phyloP scores from a whole-genome alignment of 1,140 invertebrate genomes.

The Charaxes varanes region DNA sequence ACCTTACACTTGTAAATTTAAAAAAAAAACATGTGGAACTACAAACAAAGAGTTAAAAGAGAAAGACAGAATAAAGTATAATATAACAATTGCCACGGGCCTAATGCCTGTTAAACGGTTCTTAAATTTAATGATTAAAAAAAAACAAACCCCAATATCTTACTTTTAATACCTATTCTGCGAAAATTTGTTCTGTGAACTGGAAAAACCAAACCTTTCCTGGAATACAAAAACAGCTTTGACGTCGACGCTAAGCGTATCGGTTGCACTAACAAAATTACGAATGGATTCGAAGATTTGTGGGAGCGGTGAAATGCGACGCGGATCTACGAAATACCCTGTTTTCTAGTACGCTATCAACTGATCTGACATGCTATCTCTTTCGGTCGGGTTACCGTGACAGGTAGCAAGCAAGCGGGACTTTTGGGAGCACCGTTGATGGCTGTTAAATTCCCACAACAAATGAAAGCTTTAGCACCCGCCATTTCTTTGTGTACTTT shows the following conservation, averaged over 20 bases:
- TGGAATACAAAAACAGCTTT: slow-evolving; percentile 1
- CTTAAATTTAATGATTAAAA: too few relatives aligned
- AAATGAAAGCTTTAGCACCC: slow-evolving; percentile 24
- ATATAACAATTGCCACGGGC: too few relatives aligned
- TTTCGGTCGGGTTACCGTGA: slow-evolving; percentile 31
- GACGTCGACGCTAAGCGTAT: slow-evolving; percentile 17
- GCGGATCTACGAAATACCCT: slow-evolving; percentile 21
- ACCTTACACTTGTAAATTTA: too few relatives aligned
- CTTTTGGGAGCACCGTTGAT: slow-evolving; percentile 28
- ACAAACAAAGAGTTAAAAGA: too few relatives aligned
- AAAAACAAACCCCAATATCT: too few relatives aligned
- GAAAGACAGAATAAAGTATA: too few relatives aligned
- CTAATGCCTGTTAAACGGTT: too few relatives aligned
- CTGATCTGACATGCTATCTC: slow-evolving; percentile 29
- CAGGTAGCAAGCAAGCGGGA: slow-evolving; percentile 42
- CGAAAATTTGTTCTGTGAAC: too few relatives aligned
- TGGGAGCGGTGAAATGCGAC: slow-evolving; percentile 17
- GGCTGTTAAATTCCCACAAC: slow-evolving; percentile 28
- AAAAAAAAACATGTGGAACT: too few relatives aligned
- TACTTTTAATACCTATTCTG: too few relatives aligned
- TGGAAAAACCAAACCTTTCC: neutral
- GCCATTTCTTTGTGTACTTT: slow-evolving; percentile 25
- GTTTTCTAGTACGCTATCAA: slow-evolving; percentile 22
- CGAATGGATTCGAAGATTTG: slow-evolving; percentile 28
- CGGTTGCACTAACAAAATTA: slow-evolving; percentile 20